phyloP scores from a whole-genome alignment of 2,888 invertebrate genomes.

The Xestobium rufovillosum region DNA sequence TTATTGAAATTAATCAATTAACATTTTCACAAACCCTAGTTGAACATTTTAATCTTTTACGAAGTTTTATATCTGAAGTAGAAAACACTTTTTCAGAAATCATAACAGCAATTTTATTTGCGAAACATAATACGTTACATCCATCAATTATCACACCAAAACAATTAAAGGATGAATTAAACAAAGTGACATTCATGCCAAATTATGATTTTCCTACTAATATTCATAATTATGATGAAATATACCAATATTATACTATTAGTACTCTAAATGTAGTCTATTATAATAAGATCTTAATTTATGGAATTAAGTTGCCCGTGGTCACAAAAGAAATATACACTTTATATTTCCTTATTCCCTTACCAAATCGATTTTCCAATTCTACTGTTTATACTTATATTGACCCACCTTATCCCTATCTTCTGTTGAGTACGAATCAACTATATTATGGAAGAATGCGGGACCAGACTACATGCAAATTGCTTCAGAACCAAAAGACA shows the following conservation, averaged over 20 bases:
- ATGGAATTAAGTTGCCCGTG: neutral
- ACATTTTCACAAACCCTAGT: neutral
- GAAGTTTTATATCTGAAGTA: neutral
- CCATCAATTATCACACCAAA: neutral
- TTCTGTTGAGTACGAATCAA: no score
- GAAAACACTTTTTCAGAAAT: neutral
- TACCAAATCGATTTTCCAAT: no score
- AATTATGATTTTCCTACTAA: neutral
- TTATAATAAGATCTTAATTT: neutral
- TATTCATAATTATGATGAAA: slow-evolving; percentile 1
- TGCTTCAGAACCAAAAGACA: no score
- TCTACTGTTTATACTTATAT: no score
- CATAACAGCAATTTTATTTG: neutral
- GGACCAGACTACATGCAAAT: no score
- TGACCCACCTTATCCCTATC: no score
- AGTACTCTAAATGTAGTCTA: neutral
- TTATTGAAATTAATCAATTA: no score
- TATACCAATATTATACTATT: neutral
- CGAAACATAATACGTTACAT: neutral
- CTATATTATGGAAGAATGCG: no score
- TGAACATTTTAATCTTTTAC: neutral
- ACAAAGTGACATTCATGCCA: neutral
- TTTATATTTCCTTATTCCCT: no score
- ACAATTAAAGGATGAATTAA: neutral
- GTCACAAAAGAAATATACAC: neutral